phyloP scores from a whole-genome alignment of 2,888 invertebrate genomes.

The Caenorhabditis japonica region DNA sequence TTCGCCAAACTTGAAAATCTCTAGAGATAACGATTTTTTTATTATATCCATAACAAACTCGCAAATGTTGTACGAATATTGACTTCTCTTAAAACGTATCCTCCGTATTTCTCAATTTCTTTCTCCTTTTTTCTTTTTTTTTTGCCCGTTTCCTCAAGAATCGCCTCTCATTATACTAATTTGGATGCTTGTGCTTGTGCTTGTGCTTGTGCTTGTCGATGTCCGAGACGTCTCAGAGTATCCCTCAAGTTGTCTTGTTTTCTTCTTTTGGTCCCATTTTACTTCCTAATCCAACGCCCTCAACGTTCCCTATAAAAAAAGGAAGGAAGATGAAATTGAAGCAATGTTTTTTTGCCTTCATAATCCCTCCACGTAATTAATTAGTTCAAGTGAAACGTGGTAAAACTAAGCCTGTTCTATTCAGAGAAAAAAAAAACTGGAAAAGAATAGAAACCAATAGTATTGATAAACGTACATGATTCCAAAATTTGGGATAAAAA shows the following conservation, averaged over 20 bases:
- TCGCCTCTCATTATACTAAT: constrained; percentile 51
- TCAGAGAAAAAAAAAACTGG: constrained; percentile 29
- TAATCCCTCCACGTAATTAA: constrained; percentile 49
- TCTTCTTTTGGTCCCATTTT: not conserved
- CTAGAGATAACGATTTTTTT: too few relatives aligned
- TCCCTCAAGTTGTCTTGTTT: constrained; percentile 1
- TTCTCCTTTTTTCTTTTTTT: constrained; percentile 21
- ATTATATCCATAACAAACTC: too few relatives aligned
- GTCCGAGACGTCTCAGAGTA: constrained; percentile 8
- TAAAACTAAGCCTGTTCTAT: too few relatives aligned
- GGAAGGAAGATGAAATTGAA: constrained; percentile 2
- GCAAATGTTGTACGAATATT: too few relatives aligned
- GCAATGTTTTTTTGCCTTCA: constrained; percentile 31
- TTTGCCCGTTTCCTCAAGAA: too few relatives aligned
- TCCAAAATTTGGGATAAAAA: constrained; percentile 28
- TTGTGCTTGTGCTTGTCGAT: too few relatives aligned
- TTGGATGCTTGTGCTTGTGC: constrained; percentile 32
- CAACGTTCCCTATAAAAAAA: not conserved
- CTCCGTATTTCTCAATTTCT: too few relatives aligned
- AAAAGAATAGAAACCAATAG: constrained; percentile 17
- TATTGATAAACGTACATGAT: not conserved
- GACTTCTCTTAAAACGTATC: too few relatives aligned
- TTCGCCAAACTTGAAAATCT: too few relatives aligned
- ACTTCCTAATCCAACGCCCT: not conserved
- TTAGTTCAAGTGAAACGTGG: constrained; percentile 48